phyloP scores from a whole-genome alignment of 1,140 invertebrate species.

The Drosophila ohnishii region DNA sequence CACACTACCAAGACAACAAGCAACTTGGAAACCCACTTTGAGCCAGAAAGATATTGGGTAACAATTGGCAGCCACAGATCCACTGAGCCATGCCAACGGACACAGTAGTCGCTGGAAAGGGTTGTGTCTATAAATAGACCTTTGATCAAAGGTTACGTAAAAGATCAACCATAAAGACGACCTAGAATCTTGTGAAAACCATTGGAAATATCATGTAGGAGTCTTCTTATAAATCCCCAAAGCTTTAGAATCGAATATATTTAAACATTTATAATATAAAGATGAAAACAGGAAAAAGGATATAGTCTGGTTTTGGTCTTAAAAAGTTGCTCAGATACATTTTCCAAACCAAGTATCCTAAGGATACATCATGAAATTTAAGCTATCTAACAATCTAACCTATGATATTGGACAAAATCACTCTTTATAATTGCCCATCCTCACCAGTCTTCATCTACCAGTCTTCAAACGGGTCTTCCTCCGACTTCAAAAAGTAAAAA shows the following conservation, averaged over 20 bases:
- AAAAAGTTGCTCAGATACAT: background rate
- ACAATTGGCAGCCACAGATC: constrained; percentile 49
- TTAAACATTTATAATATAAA: background rate
- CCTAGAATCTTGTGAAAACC: background rate
- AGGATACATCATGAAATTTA: background rate
- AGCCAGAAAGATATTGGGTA: constrained; percentile 66
- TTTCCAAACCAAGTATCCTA: background rate
- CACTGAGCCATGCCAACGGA: constrained; percentile 3
- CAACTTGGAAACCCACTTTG: constrained; percentile 62
- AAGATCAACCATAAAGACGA: background rate
- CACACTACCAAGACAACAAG: constrained; percentile 13
- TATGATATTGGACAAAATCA: constrained; percentile 18
- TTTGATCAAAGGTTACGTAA: background rate
- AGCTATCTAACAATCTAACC: background rate
- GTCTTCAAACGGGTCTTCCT: constrained; percentile 33
- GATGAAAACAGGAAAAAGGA: too few species aligned
- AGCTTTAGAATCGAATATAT: background rate
- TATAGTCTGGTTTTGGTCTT: background rate
- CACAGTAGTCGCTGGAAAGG: constrained; percentile 6
- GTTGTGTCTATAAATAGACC: constrained; percentile 24
- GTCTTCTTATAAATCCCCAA: background rate
- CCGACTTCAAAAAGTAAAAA: constrained; percentile 31
- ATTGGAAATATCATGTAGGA: background rate
- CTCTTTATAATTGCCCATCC: constrained; percentile 43
- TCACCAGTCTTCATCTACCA: background rate